A percentile compares a stretch with the other conserved stretches of the same genome.
Evolutionary conservation across 2,113 vertebrate genomes (phyloP).

Genomic region (Cryptomyrus ogoouensis): DNA sequence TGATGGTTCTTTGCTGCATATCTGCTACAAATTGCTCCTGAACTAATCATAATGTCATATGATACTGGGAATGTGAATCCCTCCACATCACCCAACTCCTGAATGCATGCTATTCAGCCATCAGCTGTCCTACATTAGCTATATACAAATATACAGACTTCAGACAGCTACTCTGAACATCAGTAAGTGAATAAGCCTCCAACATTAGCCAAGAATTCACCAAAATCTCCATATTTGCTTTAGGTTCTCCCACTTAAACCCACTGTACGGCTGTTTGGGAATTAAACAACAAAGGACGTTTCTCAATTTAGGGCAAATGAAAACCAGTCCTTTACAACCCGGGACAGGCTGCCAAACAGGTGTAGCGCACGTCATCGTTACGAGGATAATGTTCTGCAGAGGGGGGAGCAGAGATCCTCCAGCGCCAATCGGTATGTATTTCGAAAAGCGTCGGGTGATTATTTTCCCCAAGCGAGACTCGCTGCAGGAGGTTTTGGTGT

Average conservation of each 20-base stretch:
- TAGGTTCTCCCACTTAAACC: neutral
- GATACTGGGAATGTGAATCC: neutral
- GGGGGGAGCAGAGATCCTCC: neutral
- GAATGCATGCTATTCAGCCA: neutral
- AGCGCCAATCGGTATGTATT: neutral
- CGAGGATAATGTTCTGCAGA: neutral
- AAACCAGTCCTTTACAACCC: neutral
- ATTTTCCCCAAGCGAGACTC: neutral
- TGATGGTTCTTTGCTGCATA: neutral
- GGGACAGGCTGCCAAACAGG: neutral
- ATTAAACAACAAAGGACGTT: neutral
- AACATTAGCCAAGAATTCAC: neutral
- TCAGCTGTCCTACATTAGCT: neutral
- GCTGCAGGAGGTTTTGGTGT: neutral
- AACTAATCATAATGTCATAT: neutral
- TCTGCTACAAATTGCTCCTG: neutral
- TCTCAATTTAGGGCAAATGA: neutral
- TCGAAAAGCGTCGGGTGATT: neutral
- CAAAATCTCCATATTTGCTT: neutral
- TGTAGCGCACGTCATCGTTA: neutral
- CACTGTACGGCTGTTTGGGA: neutral
- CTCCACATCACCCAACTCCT: neutral
- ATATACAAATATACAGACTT: neutral
- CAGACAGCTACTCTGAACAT: neutral
- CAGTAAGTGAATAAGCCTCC: neutral